Evolutionary conservation across 1,140 invertebrate genomes (phyloP).

Genomic region (Vanessa tameamea): DNA sequence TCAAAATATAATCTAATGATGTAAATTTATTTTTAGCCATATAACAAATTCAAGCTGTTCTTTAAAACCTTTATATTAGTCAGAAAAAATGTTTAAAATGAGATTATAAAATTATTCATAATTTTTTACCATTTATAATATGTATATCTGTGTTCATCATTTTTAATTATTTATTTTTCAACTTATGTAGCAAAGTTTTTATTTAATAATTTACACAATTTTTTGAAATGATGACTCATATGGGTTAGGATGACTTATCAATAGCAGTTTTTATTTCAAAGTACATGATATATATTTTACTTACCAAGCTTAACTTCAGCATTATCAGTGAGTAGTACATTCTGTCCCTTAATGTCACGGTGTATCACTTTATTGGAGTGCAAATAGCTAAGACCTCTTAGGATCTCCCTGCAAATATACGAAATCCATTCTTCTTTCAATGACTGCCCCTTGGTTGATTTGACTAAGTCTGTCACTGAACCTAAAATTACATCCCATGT

Average conservation of each 20-base stretch:
- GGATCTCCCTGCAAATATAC: conserved; percentile 98
- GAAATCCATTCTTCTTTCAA: conserved; percentile 99
- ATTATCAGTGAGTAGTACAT: conserved; percentile 99
- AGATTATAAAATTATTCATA: too few species aligned
- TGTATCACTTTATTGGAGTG: conserved; percentile 99
- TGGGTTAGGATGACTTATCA: neutral
- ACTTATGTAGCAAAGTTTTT: too few species aligned
- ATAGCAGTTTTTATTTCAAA: neutral
- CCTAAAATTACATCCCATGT: conserved; percentile 72
- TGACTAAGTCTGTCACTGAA: conserved; percentile 99
- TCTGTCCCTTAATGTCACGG: conserved; percentile 99
- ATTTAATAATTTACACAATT: too few species aligned
- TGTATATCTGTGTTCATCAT: too few species aligned
- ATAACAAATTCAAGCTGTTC: neutral
- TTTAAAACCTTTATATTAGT: too few species aligned
- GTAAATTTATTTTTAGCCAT: too few species aligned
- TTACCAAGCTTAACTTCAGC: conserved; percentile 98
- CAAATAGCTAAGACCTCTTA: conserved; percentile 97
- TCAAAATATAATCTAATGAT: too few species aligned
- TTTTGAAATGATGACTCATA: too few species aligned
- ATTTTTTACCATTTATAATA: too few species aligned
- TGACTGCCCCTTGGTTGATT: conserved; percentile 98
- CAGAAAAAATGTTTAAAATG: too few species aligned
- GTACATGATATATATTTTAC: conserved; percentile 29
- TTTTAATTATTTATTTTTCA: too few species aligned